These are phyloP conservation scores for Ictidomys tridecemlineatus DNA, from an alignment of 2,113 vertebrate genomes.

Conservation along the genomic window DNA sequence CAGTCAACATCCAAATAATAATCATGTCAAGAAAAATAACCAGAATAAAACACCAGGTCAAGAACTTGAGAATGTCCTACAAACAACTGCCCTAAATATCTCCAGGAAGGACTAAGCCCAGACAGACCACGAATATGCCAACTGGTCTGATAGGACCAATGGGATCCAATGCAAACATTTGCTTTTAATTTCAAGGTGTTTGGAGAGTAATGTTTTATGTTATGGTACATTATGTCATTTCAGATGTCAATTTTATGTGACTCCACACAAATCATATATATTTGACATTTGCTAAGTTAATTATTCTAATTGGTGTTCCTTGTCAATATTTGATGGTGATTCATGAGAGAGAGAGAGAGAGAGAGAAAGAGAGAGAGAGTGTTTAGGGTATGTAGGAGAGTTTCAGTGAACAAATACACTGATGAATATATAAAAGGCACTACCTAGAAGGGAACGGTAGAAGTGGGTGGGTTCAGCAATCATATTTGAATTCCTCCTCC, in stretches of 20 bases:
- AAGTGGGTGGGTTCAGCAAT: not conserved
- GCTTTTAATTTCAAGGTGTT: constrained; percentile 78
- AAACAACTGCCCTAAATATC: not conserved
- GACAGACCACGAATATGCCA: constrained; percentile 62
- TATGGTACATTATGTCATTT: constrained; percentile 70
- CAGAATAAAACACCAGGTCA: not conserved
- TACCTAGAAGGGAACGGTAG: not conserved
- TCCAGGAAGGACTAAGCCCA: constrained; percentile 58
- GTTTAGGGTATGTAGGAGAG: not conserved
- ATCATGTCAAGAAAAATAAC: not conserved
- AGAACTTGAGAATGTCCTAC: not conserved
- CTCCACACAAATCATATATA: constrained; percentile 70
- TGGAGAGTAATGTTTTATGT: constrained; percentile 72
- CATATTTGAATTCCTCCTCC: not conserved
- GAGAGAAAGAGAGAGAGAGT: not conserved
- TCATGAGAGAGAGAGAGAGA: not conserved
- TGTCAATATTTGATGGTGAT: constrained; percentile 49
- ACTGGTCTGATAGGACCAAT: constrained; percentile 50
- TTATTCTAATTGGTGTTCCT: constrained; percentile 77
- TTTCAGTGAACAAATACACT: constrained; percentile 67
- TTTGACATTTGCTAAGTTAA: constrained; percentile 74
- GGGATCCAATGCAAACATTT: constrained; percentile 78
- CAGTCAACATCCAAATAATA: constrained; percentile 21
- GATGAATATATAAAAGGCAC: constrained; percentile 64
- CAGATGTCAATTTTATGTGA: constrained; percentile 73